Conservation (phyloP, 2,797 vertebrate species). For the Enteromius afrohamiltoni region DNA sequence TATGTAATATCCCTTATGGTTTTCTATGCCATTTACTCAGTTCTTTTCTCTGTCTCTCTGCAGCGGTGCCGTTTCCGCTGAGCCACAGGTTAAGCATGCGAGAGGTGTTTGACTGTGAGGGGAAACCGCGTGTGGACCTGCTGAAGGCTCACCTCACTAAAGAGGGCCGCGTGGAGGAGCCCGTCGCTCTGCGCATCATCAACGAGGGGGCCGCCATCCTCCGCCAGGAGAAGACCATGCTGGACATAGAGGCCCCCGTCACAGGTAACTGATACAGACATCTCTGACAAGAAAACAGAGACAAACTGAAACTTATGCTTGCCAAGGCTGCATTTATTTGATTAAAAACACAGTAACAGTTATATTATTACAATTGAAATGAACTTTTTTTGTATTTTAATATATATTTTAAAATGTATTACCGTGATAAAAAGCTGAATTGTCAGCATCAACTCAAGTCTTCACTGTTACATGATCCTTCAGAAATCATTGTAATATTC, state of each 20-base stretch:
- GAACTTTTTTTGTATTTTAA: not conserved
- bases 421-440: not conserved
- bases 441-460: not conserved
- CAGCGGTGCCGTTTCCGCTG: constrained; percentile 85
- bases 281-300: not conserved
- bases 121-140: constrained; percentile 82
- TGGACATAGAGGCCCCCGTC: constrained; percentile 86
- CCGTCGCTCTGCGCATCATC: constrained; percentile 82
- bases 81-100: constrained; percentile 85
- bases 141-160: constrained; percentile 86
- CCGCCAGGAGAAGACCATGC: constrained; percentile 84
- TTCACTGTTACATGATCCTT: not conserved
- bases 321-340: not conserved
- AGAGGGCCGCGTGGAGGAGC: constrained; percentile 84
- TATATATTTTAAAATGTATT: not conserved
- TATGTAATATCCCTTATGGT: constrained; percentile 12
- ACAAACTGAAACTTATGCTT: not conserved
- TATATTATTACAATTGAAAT: not conserved
- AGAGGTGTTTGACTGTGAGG: constrained; percentile 85
- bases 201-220: constrained; percentile 83
- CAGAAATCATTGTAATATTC: not conserved
- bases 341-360: not conserved
- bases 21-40: constrained; percentile 13
- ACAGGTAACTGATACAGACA: constrained; percentile 70
- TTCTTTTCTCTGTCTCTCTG: constrained; percentile 1